Percentiles rank a stretch among this genome's conserved stretches.
Evolutionary conservation across 1,140 invertebrate genomes (phyloP).

Genomic region (Drosophila micromelanica): DNA sequence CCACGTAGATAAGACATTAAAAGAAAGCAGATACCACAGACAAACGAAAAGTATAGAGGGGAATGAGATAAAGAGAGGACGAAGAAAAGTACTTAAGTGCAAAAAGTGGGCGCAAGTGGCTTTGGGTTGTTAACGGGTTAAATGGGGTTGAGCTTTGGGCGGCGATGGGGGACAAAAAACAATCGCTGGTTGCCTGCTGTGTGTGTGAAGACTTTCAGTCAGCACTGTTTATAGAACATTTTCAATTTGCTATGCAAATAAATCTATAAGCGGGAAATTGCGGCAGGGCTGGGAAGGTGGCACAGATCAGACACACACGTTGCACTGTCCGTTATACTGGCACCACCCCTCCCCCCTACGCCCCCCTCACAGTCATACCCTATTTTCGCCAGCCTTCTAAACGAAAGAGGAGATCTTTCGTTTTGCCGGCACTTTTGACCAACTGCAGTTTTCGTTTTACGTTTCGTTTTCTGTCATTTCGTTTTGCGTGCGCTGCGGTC

Average conservation of each 20-base stretch:
- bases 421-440: constrained; percentile 6
- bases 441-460: constrained; percentile 53
- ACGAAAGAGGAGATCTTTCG: background rate
- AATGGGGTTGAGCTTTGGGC: background rate
- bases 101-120: constrained; percentile 8
- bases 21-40: constrained; percentile 57
- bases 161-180: constrained; percentile 7
- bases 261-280: constrained; percentile 11
- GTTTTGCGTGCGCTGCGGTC: constrained; percentile 48
- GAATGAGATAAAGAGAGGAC: background rate
- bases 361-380: background rate
- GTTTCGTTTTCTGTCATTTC: constrained; percentile 48
- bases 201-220: constrained; percentile 17
- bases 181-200: constrained; percentile 5
- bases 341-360: background rate
- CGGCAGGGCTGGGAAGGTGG: background rate
- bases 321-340: constrained; percentile 19
- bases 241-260: constrained; percentile 79
- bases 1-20: constrained; percentile 75
- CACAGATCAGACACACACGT: constrained; percentile 55
- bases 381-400: constrained; percentile 3
- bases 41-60: background rate
- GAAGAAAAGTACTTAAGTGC: constrained; percentile 15
- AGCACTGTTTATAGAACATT: constrained; percentile 38
- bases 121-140: background rate